Evolutionary conservation across 2,888 invertebrate genomes (phyloP), one percentile per base, ranked within the genome.

Genomic region (Homarus gammarus): DNA sequence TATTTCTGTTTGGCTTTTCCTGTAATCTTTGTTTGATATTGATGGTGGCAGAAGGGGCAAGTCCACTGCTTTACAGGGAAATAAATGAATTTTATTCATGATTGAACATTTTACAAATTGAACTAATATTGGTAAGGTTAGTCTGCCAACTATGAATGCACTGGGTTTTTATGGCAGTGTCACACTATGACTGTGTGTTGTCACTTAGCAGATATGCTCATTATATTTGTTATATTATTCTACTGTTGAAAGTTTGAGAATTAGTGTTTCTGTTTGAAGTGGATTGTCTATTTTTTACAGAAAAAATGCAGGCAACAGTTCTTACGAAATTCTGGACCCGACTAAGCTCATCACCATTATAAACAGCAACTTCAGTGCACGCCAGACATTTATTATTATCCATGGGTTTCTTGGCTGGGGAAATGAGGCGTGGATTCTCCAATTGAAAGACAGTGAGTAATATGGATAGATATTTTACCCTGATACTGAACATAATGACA

Each of bases 341-440:
- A 36, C 68, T 12, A 22, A 75, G 8, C 18, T 18, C 8, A 38
- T 56, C 12, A 81, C 68, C 38, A 78, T 88, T 27, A 49, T 18
- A 2, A 36, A 70, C 77, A 83, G 83, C 31, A 70, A 27, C 31
- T 88, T 88, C 68, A 6, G 38, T 5, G 18, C 70, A 0, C 27
- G 64, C n/a, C 70, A 56, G 33, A 92, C 92, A 2, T 90, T 79
- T 38, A 84, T 92, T n/a, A 85, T 92, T 22, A 72, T 92, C 49
- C 92, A 92, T 81, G 92, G 90, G 33, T 92, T 92, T 68, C 70
- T 92, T n/a, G 90, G 92, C 6, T 77, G 88, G 89, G 92, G 92
- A 12, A 56, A 79, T 2, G 90, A 92, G 64, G 22, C 77, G 1
- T 92, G 92, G 92, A 89, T 92, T 31, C 40, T 92, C 12, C 40